Conservation (phyloP, 2,797 vertebrate genomes). For the Rhinella marina region DNA sequence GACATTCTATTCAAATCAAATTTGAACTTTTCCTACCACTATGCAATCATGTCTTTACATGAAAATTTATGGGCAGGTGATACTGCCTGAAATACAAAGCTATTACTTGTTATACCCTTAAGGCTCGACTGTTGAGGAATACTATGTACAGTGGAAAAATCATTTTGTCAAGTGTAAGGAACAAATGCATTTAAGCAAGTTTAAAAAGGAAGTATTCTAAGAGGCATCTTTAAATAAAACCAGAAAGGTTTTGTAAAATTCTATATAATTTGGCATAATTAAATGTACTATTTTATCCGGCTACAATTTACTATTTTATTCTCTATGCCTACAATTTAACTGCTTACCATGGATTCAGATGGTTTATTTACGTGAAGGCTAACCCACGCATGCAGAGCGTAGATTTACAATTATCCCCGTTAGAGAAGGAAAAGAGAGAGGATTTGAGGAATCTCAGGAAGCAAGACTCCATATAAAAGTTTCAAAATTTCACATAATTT, state of each 20-base stretch:
- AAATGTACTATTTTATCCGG: slow-evolving; percentile 78
- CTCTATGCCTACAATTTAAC: slow-evolving; percentile 71
- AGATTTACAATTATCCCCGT: slow-evolving; percentile 73
- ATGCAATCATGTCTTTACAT: slow-evolving; percentile 26
- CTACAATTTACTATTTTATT: slow-evolving; percentile 78
- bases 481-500: not conserved
- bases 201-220: slow-evolving; percentile 67
- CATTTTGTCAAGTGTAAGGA: not conserved
- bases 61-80: slow-evolving; percentile 25
- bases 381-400: slow-evolving; percentile 73
- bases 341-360: slow-evolving; percentile 68
- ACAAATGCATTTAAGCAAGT: not conserved
- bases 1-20: not conserved
- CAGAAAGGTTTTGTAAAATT: slow-evolving; percentile 74
- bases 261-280: slow-evolving; percentile 81
- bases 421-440: slow-evolving; percentile 63
- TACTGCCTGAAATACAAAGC: not conserved
- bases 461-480: not conserved
- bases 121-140: slow-evolving; percentile 25
- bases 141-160: not conserved
- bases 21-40: not conserved
- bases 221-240: slow-evolving; percentile 75
- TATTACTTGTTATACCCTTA: slow-evolving; percentile 6
- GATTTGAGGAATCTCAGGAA: not conserved
- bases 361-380: slow-evolving; percentile 77